A percentile compares a stretch with the other conserved stretches of the same genome.
Conservation (phyloP, 2,113 vertebrate species). For the Cryptomyrus ogoouensis region DNA sequence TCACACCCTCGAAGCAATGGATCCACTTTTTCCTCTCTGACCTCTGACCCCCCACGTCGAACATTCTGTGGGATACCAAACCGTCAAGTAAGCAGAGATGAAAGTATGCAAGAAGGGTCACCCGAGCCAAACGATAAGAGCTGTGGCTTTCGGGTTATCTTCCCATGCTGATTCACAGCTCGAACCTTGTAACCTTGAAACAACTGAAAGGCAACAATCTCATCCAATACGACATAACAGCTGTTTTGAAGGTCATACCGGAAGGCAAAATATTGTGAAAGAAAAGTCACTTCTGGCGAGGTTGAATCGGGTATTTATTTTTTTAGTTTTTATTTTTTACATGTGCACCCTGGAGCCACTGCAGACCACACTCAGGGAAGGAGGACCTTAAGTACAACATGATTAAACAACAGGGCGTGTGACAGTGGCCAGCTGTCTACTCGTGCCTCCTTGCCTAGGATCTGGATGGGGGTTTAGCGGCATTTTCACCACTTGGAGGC, state of each 20-base stretch:
- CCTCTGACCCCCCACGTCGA: constrained; percentile 95
- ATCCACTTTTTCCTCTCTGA: constrained; percentile 99
- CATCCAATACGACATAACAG: background rate
- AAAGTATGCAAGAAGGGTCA: background rate
- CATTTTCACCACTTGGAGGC: background rate
- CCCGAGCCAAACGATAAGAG: background rate
- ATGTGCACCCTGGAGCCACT: background rate
- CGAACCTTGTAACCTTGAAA: background rate
- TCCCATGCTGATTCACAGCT: background rate
- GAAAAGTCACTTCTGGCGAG: background rate
- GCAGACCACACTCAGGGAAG: background rate
- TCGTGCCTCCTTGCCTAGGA: background rate
- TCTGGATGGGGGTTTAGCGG: background rate
- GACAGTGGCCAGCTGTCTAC: background rate
- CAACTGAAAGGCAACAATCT: background rate
- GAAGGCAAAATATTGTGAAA: background rate
- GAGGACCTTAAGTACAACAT: background rate
- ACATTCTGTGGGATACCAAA: constrained; percentile 73
- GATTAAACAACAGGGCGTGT: background rate
- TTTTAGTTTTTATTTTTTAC: background rate
- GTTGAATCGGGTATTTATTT: background rate
- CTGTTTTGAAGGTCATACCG: background rate
- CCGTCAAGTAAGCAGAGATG: background rate
- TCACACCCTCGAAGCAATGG: constrained; percentile 97
- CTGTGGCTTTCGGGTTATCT: background rate